phyloP scores from a whole-genome alignment of 2,797 vertebrate genomes.

The Takifugu rubripes region DNA sequence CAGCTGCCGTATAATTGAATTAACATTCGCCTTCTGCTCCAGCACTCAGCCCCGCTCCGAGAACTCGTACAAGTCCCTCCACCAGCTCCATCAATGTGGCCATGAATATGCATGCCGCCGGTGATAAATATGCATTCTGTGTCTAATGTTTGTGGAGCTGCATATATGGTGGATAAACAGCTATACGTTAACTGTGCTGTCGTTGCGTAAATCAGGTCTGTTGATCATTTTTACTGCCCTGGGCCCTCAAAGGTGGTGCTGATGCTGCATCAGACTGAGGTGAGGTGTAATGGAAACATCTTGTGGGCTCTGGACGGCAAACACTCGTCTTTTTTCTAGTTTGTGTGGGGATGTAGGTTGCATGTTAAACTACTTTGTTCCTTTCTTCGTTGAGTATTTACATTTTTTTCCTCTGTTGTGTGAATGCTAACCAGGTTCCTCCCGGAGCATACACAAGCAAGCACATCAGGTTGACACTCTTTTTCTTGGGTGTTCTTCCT shows the following conservation, averaged over 20 bases:
- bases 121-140: conserved; percentile 59
- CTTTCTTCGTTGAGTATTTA: background rate
- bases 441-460: too few species aligned
- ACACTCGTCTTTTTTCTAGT: background rate
- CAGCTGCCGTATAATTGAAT: conserved; percentile 82
- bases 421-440: too few species aligned
- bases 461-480: too few species aligned
- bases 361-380: background rate
- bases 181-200: conserved; percentile 39
- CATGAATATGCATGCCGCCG: conserved; percentile 71
- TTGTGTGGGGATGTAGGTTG: background rate
- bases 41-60: conserved; percentile 64
- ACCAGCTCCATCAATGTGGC: conserved; percentile 70
- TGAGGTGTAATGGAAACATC: conserved; percentile 64
- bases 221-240: conserved; percentile 39
- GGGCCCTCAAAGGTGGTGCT: conserved; percentile 16
- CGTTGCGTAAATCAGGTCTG: conserved; percentile 41
- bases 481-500: too few species aligned
- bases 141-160: conserved; percentile 62
- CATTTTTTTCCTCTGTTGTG: too few species aligned
- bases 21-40: conserved; percentile 79
- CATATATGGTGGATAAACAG: conserved; percentile 55
- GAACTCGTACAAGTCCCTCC: conserved; percentile 68
- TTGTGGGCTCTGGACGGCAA: conserved; percentile 49
- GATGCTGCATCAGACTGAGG: conserved; percentile 10